Evolutionary conservation across 2,797 vertebrate genomes (phyloP).

Genomic region (Loris lydekkerianus): DNA sequence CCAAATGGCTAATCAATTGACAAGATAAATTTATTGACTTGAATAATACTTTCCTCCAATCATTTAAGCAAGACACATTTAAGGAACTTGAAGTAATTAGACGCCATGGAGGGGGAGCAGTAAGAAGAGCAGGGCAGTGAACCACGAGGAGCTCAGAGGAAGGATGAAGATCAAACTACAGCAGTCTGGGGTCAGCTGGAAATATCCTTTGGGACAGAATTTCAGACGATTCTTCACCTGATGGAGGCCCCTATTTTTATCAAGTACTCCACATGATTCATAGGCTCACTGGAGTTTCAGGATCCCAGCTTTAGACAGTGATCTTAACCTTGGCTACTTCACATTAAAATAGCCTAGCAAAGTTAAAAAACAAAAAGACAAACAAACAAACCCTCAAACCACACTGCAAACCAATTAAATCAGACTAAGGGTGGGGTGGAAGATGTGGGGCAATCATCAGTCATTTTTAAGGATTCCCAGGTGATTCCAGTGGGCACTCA

Average conservation of each 20-base stretch:
- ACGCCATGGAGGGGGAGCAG: neutral
- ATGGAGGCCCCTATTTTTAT: neutral
- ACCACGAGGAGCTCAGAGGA: neutral
- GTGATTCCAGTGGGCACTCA: conserved; percentile 1
- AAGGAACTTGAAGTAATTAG: neutral
- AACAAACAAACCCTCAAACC: neutral
- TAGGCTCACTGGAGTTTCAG: neutral
- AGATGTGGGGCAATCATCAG: neutral
- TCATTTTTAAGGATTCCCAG: conserved; percentile 56
- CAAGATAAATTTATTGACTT: neutral
- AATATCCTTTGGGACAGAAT: neutral
- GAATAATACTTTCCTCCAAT: neutral
- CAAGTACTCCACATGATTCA: neutral
- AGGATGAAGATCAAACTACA: neutral
- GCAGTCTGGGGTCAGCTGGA: neutral
- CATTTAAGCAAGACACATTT: neutral
- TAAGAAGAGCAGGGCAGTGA: neutral
- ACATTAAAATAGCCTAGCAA: conserved; percentile 58
- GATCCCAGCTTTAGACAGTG: conserved; percentile 39
- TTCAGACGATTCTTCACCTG: neutral
- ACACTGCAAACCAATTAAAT: conserved; percentile 65
- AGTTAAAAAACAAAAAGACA: neutral
- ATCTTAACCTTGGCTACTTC: conserved; percentile 65
- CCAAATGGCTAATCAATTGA: neutral
- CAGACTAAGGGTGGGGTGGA: neutral